These are phyloP conservation scores for Hermatobates lingyangjiaoensis DNA, from an alignment of 1,140 invertebrate species.

Conservation along the genomic window DNA sequence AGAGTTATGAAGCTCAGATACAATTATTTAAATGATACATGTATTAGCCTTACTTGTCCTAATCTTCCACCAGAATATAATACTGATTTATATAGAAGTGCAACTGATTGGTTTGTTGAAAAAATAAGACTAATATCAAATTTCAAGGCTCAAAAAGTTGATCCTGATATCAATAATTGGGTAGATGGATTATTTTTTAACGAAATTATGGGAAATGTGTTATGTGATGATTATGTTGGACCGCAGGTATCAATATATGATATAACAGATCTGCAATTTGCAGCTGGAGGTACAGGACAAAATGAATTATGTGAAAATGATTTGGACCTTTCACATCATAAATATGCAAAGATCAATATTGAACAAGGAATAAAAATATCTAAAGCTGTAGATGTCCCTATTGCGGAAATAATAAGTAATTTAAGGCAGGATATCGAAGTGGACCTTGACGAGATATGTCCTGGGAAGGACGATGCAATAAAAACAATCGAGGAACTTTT, in stretches of 20 bases:
- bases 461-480: constrained; percentile 3
- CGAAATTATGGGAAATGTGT: no score
- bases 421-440: not conserved
- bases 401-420: not conserved
- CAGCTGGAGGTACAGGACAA: not conserved
- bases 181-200: constrained; percentile 10
- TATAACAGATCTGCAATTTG: constrained; percentile 14
- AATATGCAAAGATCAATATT: no score
- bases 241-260: no score
- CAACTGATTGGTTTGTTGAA: not conserved
- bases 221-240: no score
- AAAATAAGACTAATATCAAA: not conserved
- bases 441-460: constrained; percentile 14
- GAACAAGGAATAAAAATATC: not conserved
- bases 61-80: not conserved
- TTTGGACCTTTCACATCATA: not conserved
- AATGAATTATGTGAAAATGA: not conserved
- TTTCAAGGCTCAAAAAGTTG: not conserved
- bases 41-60: constrained; percentile 6
- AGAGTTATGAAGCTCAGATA: constrained; percentile 22
- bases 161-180: no score
- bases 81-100: not conserved
- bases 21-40: constrained; percentile 14
- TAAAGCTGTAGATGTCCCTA: not conserved
- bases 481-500: constrained; percentile 5